Base-by-base conservation (phyloP, 2,113 vertebrate genomes). In the Campylomormyrus tamandua region DNA sequence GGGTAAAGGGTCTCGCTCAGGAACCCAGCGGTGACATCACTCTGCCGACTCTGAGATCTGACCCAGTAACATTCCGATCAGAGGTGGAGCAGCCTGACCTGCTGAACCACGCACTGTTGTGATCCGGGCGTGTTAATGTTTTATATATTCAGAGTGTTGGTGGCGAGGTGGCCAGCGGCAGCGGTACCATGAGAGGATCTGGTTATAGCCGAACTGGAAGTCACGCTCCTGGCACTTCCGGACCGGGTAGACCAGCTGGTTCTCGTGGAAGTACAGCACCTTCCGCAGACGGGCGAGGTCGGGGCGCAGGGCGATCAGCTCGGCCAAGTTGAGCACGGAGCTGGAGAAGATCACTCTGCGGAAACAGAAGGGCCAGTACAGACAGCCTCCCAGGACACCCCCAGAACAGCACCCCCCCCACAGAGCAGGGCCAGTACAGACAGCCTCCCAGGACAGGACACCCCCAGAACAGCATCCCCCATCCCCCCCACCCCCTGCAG, bases 211-310 rank as follows among this genome's bases (percentile, higher is more conserved):
- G 84, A 97, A 97, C 39, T 97, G 97, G 91, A 97, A 99, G 95
- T 99, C 98, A 53, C 98, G 95, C 87, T 99, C 96, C 93, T 98
- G 97, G 94, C 93, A 96, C 93, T 97, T 98, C 94, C 97, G 97
- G 92, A 99, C 97, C 52, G 98, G 98, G 94, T 99, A 99, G 1
- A 94, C 94, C 95, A 99, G 95, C 92, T 99, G 98, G 95, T 99
- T 99, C 94, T 99, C 98, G 11, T 99, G 98, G 95, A 99, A 99
- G 94, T 99, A 99, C 90, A 99, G 95, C 88, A 99, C 92, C 95
- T 99, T 99, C 95, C 96, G 98, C 92, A 99, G 94, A 91, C 93
- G 95, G 89, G 95, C 96, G 92, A 99, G 96, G 94, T 99, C 98
- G 93, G 98, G 97, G 83, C 98, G 96, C 91, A 99, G 97, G 90